These are phyloP conservation scores for Hemitrygon akajei DNA, from an alignment of 2,797 vertebrate species.

Conservation along the genomic window DNA sequence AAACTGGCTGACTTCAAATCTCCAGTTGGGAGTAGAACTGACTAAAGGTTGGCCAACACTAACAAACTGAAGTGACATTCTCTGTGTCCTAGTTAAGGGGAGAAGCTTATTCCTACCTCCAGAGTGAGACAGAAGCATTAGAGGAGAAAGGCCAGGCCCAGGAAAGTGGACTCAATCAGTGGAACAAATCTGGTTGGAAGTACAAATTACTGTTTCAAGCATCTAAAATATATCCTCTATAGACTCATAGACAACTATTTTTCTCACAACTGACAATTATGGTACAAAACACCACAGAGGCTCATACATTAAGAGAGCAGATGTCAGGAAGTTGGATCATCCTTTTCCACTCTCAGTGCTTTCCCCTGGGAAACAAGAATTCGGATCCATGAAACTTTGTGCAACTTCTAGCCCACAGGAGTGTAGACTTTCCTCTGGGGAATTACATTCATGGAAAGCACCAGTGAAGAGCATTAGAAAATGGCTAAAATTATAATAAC, in stretches of 20 bases:
- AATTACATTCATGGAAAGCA: background rate
- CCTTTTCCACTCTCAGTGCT: background rate
- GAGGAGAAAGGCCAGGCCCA: background rate
- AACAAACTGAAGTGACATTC: conserved; percentile 14
- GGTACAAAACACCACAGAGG: background rate
- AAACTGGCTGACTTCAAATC: conserved; percentile 24
- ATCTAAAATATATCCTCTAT: background rate
- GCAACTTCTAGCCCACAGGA: background rate
- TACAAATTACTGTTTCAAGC: background rate
- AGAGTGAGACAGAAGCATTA: background rate
- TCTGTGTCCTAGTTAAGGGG: background rate
- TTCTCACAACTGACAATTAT: background rate
- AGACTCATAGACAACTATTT: background rate
- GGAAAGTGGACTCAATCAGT: background rate
- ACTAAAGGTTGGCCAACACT: conserved; percentile 30
- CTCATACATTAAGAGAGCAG: background rate
- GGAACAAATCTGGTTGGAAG: background rate
- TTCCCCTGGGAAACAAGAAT: background rate
- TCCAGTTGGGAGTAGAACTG: conserved; percentile 24
- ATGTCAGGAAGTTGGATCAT: background rate
- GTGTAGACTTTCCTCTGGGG: background rate
- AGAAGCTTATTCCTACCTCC: background rate
- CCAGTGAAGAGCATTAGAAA: background rate
- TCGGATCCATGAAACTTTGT: background rate
- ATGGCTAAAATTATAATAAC: background rate